Conservation (phyloP, 2,888 invertebrate species). For the Julus scandinavius region DNA sequence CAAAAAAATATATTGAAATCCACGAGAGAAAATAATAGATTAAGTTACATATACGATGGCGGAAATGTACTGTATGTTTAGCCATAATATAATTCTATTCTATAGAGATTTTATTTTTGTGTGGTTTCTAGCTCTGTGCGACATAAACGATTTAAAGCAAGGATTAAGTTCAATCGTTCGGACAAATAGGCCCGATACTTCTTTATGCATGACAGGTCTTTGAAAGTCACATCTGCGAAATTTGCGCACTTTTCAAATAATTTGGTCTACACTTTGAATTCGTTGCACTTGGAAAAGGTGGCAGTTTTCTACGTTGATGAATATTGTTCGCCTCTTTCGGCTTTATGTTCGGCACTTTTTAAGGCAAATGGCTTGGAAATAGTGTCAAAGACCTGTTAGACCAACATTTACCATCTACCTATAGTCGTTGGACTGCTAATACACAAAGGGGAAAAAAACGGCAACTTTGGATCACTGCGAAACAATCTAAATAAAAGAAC, state of each 20-base stretch:
- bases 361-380: slow-evolving; percentile 29
- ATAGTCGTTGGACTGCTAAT: neutral
- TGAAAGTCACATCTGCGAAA: slow-evolving; percentile 16
- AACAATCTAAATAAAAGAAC: neutral
- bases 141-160: slow-evolving; percentile 3
- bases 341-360: slow-evolving; percentile 38
- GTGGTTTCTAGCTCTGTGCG: neutral
- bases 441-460: neutral
- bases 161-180: slow-evolving; percentile 25
- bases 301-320: slow-evolving; percentile 31
- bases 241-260: slow-evolving; percentile 36
- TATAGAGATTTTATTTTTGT: neutral
- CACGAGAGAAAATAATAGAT: neutral
- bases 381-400: slow-evolving; percentile 40
- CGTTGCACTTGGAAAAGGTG: neutral
- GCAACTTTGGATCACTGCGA: neutral
- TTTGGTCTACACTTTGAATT: neutral
- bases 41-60: no score
- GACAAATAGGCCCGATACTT: slow-evolving; percentile 21
- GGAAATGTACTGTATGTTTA: neutral
- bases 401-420: neutral
- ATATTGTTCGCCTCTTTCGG: slow-evolving; percentile 29
- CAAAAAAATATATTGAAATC: neutral
- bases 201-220: neutral
- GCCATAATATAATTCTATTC: neutral